Evolutionary conservation across 2,113 vertebrate genomes (phyloP).

Genomic region (Dasypus novemcinctus): DNA sequence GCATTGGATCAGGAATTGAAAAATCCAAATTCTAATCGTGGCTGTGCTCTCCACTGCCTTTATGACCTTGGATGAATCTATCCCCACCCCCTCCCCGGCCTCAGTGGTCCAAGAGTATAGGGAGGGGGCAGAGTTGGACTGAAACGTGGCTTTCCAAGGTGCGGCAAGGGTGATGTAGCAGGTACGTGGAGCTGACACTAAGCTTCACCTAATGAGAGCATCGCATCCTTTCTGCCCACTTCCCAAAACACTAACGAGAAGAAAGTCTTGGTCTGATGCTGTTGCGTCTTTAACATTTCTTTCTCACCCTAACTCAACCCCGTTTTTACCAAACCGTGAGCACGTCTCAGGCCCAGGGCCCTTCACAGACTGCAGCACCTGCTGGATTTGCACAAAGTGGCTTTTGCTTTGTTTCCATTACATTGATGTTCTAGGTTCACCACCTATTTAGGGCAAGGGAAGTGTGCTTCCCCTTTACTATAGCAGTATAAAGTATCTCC

Average conservation of each 20-base stretch:
- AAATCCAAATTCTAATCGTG: neutral
- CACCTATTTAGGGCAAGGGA: neutral
- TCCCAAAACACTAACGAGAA: neutral
- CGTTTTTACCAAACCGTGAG: neutral
- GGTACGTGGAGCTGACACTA: no score
- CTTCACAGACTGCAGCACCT: neutral
- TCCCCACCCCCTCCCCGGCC: neutral
- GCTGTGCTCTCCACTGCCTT: neutral
- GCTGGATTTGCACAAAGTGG: neutral
- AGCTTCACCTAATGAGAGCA: neutral
- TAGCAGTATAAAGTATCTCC: neutral
- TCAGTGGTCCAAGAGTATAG: neutral
- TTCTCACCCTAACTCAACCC: neutral
- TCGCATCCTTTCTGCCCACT: neutral
- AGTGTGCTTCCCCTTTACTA: neutral
- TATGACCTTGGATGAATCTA: neutral
- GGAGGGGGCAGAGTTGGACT: neutral
- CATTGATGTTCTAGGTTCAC: neutral
- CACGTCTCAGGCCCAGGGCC: neutral
- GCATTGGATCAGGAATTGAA: neutral
- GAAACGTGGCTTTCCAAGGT: rapidly evolving
- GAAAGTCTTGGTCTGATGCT: neutral
- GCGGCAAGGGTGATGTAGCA: neutral
- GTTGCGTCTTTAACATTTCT: neutral
- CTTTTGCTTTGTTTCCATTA: neutral